Base-by-base conservation (phyloP, 2,888 invertebrate genomes). In the Harpalus rubripes region DNA sequence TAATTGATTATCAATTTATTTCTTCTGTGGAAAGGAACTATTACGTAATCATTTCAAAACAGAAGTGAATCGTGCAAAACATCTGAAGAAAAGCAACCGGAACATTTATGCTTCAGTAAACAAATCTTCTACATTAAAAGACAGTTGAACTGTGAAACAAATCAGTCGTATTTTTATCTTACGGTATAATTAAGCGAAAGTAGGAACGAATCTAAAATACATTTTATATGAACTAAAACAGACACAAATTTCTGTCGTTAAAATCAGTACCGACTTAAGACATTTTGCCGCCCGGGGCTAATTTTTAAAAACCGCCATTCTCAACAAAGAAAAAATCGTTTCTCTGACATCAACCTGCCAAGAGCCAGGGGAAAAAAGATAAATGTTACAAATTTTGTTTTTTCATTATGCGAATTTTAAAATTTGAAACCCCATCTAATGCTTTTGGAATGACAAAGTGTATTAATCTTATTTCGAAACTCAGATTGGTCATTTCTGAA, bases 1-100 rank as follows among this genome's bases (percentile, higher is more conserved):
- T 22, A 22, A 22, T 32, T 32, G 32, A 4, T 32, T 32, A 32
- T 4, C 32, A 1, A 52, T 52, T 52, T 52, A 52, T 52, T 52
- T 52, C 10, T 52, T 8, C 44, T 5, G 2, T 52, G 0, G 44
- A 52, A 52, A 52, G 44, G 44, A 2, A 52, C 44, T 3, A 52
- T 52, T 52, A 52, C 44, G 12, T 52, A 52, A 52, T 2, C 2
- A 52, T 52, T 52, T 52, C 44, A 52, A 52, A 52, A 52, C 44
- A 52, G 44, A 52, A 52, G 44, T 52, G 44, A 52, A 52, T 52
- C 44, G 44, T 52, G 44, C 44, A 52, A 52, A 52, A 52, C 44
- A 52, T 10, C 44, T 52, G 10, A 52, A 52, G 44, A 52, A 52
- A 5, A 52, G 44, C 44, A 52, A 52, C 44, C 44, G 44, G 44